Evolutionary conservation across 1,140 invertebrate species (phyloP).

Genomic region (Acarapis woodi): DNA sequence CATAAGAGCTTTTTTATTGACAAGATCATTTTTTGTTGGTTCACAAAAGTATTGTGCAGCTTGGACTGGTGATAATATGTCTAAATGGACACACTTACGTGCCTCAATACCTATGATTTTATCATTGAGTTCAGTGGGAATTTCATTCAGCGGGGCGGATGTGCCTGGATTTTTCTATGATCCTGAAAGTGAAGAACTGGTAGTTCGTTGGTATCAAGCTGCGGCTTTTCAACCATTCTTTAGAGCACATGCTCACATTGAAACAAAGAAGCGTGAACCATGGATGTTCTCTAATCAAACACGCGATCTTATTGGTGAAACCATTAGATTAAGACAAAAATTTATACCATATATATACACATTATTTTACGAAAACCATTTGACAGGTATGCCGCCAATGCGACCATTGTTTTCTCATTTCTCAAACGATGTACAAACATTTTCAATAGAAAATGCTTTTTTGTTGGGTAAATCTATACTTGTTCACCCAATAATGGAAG

Average conservation of each 20-base stretch:
- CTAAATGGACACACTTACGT: slow-evolving; percentile 71
- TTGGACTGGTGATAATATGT: slow-evolving; percentile 95
- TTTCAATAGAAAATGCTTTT: slow-evolving; percentile 48
- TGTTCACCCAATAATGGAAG: slow-evolving; percentile 55
- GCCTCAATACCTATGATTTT: slow-evolving; percentile 77
- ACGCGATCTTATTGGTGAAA: slow-evolving; percentile 38
- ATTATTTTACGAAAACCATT: slow-evolving; percentile 63
- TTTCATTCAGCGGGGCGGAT: slow-evolving; percentile 87
- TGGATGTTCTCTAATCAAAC: slow-evolving; percentile 63
- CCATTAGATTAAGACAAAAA: slow-evolving; percentile 48
- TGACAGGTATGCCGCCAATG: slow-evolving; percentile 43
- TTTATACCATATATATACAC: slow-evolving; percentile 89
- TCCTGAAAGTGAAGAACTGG: slow-evolving; percentile 61
- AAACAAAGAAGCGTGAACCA: slow-evolving; percentile 82
- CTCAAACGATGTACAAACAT: slow-evolving; percentile 43
- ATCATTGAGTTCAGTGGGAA: slow-evolving; percentile 54
- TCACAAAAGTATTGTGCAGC: slow-evolving; percentile 44
- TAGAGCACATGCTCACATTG: slow-evolving; percentile 53
- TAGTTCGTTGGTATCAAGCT: slow-evolving; percentile 71
- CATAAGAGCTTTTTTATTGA: slow-evolving; percentile 59
- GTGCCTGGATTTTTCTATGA: slow-evolving; percentile 95
- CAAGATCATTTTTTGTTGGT: slow-evolving; percentile 58
- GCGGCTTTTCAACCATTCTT: slow-evolving; percentile 47
- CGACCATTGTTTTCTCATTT: slow-evolving; percentile 69
- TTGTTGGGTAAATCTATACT: slow-evolving; percentile 57